Conservation (phyloP, 1,140 invertebrate species). For the Macrocentrus cingulum region DNA sequence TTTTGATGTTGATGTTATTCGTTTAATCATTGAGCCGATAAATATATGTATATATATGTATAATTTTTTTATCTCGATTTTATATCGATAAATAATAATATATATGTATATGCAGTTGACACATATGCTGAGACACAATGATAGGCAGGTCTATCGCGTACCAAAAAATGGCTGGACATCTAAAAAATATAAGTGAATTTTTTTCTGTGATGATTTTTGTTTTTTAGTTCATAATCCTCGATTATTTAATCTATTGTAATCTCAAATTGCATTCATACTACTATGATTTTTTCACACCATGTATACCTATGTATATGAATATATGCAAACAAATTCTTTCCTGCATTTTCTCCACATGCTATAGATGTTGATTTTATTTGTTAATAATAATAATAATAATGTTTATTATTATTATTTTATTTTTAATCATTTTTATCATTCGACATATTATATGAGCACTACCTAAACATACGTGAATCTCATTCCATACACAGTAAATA, state of each 20-base stretch:
- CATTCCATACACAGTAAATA: slow-evolving; percentile 34
- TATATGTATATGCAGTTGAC: slow-evolving; percentile 2
- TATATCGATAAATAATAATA: neutral
- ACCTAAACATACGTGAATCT: slow-evolving; percentile 29
- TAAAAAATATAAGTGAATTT: slow-evolving; percentile 59
- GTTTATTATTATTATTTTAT: neutral
- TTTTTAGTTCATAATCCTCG: no score
- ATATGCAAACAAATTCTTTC: neutral
- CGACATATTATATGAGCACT: neutral
- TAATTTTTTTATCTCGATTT: no score
- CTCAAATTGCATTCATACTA: slow-evolving; percentile 1
- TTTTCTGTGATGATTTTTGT: no score
- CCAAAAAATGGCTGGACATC: slow-evolving; percentile 55
- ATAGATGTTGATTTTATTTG: neutral
- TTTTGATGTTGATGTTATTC: slow-evolving; percentile 36
- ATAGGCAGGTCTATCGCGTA: slow-evolving; percentile 49
- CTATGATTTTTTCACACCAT: neutral
- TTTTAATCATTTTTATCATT: neutral
- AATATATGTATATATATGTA: no score
- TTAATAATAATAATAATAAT: no score
- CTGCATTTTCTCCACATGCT: neutral
- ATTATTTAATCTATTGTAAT: slow-evolving; percentile 14
- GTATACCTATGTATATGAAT: neutral
- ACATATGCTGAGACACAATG: slow-evolving; percentile 23
- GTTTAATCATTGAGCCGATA: no score